Evolutionary conservation across 2,113 vertebrate species (phyloP), one percentile per base, ranked within the genome.

Genomic region (Oncorhynchus clarkii): DNA sequence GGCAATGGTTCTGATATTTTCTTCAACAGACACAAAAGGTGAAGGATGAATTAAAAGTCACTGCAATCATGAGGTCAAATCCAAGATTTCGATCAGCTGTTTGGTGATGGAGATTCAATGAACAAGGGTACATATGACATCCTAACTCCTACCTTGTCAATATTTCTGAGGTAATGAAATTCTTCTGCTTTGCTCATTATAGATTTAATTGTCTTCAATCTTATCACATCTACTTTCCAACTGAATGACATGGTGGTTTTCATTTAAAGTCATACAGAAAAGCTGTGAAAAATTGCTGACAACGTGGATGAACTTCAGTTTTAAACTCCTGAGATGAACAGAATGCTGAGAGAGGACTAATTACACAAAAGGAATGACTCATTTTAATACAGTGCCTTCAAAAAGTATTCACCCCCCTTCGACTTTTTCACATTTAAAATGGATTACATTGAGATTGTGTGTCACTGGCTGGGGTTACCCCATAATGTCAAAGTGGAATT

Each of bases 31-130:
- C 24, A 67, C 31, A 74, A 45, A 45, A 12, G 60, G 27, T 72
- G 70, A 49, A 60, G 39, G 39, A 45, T 45, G 39, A 45, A 45
- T 45, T 45, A 9, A 45, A 45, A 45, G 62, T 24, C 24, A 65
- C n/a, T 80, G 68, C 64, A 34, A 45, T 62, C 24, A 18, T 66
- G 74, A 69, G 60, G 72, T 66, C 9, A 27, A 57, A 20, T 74
- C 62, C 72, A 45, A 45, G 9, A 45, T 20, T 27, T 65, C 59
- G 73, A 79, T 81, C 8, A 73, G 78, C 20, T 45, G 67, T 69
- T 78, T 73, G 67, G 74, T 80, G 75, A 77, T 45, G 54, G 60
- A 72, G 75, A 75, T 80, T 67, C 16, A 62, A 22, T 62, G 18
- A 62, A 22, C 13, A 62, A 22, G n/a, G 6, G n/a, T 70, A 45